A percentile compares a stretch with the other conserved stretches of the same genome.
Evolutionary conservation across 2,797 vertebrate genomes (phyloP).

Genomic region (Ammospiza maritima): DNA sequence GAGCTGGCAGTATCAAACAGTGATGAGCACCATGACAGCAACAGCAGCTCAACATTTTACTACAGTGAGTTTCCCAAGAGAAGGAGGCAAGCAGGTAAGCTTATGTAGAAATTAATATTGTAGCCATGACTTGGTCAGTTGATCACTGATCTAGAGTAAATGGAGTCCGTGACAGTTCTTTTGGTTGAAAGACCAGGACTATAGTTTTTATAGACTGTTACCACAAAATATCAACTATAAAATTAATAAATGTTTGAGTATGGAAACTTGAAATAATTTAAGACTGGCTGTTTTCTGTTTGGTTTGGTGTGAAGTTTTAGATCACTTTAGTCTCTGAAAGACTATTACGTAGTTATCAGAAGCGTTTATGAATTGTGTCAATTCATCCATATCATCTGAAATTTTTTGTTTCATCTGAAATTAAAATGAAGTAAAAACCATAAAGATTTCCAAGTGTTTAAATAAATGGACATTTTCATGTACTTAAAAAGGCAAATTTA

Average conservation of each 20-base stretch:
- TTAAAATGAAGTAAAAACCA: neutral
- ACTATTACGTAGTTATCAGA: neutral
- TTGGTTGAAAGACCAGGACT: neutral
- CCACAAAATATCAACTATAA: neutral
- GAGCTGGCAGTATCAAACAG: neutral
- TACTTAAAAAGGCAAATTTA: neutral
- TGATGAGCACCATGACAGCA: neutral
- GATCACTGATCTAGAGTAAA: neutral
- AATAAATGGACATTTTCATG: neutral
- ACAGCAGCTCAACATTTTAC: neutral
- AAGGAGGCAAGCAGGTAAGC: neutral
- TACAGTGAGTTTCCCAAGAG: neutral
- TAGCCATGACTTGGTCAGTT: neutral
- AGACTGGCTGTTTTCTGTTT: neutral
- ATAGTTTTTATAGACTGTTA: neutral
- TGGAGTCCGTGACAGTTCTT: neutral
- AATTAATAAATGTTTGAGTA: neutral
- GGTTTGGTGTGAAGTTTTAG: neutral
- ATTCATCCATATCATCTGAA: neutral
- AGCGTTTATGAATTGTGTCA: neutral
- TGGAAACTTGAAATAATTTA: neutral
- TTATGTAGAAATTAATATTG: neutral
- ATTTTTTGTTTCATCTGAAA: neutral
- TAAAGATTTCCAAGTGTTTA: neutral
- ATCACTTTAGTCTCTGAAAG: neutral